Percentiles rank a stretch among this genome's conserved stretches.
phyloP scores from a whole-genome alignment of 2,888 invertebrate species.

The Eilema depressum region DNA sequence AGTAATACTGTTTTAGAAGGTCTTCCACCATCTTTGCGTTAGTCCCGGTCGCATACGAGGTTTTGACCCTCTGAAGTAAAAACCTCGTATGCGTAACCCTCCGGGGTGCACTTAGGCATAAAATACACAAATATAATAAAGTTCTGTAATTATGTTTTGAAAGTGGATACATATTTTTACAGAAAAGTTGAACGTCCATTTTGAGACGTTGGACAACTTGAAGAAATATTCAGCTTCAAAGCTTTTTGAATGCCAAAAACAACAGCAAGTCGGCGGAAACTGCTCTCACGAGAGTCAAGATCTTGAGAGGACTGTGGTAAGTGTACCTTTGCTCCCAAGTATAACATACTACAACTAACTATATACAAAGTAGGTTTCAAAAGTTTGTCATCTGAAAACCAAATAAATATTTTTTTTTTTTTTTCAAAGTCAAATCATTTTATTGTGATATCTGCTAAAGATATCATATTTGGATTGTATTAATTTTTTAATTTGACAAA shows the following conservation, averaged over 20 bases:
- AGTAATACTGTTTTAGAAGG: no score
- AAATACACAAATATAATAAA: background rate
- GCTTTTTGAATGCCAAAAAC: slow-evolving; percentile 82
- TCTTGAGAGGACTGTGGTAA: slow-evolving; percentile 81
- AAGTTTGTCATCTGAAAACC: background rate
- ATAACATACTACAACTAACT: background rate
- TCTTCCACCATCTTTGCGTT: no score
- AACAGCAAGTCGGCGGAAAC: slow-evolving; percentile 83
- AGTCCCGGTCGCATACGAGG: no score
- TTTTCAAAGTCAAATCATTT: no score
- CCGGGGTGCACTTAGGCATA: no score
- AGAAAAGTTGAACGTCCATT: slow-evolving; percentile 84
- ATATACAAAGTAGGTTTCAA: background rate
- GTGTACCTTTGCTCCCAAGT: slow-evolving; percentile 40
- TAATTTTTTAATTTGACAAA: no score
- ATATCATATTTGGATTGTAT: no score
- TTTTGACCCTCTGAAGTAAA: no score
- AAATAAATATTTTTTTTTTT: background rate
- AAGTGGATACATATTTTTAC: slow-evolving; percentile 30
- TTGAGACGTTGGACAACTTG: slow-evolving; percentile 81
- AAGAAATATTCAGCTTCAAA: slow-evolving; percentile 84
- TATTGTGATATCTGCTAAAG: no score
- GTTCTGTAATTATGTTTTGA: background rate
- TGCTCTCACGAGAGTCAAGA: slow-evolving; percentile 85
- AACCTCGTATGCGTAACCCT: no score